Evolutionary conservation across 53 echinoderm and acorn worm species (phyloP).

Genomic region (Mesocentrotus franciscanus): DNA sequence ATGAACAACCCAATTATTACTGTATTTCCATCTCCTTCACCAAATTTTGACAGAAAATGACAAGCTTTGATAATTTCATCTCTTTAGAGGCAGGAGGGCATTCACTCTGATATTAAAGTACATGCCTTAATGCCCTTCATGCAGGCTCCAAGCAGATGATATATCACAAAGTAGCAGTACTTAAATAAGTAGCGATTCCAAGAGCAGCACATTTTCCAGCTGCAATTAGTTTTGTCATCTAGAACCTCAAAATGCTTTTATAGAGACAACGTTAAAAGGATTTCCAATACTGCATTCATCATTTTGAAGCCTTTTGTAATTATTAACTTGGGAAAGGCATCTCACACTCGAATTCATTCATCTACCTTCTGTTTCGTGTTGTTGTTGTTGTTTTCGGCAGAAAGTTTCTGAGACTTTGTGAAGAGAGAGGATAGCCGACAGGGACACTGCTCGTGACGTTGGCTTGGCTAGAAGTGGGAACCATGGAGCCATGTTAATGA

Average conservation of each 20-base stretch:
- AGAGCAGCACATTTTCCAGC: not conserved
- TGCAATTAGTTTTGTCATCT: not conserved
- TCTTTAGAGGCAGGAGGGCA: too few species aligned
- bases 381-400: not conserved
- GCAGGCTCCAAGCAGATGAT: too few species aligned
- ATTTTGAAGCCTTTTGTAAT: constrained; percentile 36
- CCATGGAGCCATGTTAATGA: constrained; percentile 53
- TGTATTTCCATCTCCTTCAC: not conserved
- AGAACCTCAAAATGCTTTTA: not conserved
- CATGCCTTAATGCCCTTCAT: too few species aligned
- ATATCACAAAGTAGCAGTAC: not conserved
- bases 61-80: too few species aligned
- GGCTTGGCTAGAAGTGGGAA: constrained; percentile 19
- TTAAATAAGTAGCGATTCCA: not conserved
- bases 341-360: not conserved
- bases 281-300: not conserved
- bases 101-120: too few species aligned
- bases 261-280: not conserved
- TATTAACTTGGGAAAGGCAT: not conserved
- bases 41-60: not conserved
- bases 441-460: constrained; percentile 20
- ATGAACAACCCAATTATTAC: not conserved
- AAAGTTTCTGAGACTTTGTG: constrained; percentile 14
- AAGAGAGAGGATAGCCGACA: not conserved
- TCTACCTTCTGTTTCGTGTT: not conserved